Conservation (phyloP, 2,888 invertebrate genomes). For the Prosapia bicincta region DNA sequence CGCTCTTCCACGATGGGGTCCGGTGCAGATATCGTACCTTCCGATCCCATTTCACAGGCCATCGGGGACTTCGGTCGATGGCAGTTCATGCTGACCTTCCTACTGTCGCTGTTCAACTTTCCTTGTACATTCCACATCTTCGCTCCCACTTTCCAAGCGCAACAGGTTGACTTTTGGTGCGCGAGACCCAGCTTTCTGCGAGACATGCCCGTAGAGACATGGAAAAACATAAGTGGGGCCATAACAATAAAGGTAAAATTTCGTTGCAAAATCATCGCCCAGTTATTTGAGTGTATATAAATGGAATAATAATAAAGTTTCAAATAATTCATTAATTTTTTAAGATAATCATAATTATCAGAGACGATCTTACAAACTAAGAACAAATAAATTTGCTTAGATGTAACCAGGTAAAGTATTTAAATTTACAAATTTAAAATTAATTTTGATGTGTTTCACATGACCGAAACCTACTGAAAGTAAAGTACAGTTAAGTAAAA, state of each 20-base stretch:
- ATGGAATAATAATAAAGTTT: too few species aligned
- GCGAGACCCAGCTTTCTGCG: conserved; percentile 56
- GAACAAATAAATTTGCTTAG: too few species aligned
- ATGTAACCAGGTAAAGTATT: too few species aligned
- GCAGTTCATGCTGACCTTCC: conserved; percentile 70
- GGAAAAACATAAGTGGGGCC: conserved; percentile 64
- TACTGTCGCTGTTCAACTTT: conserved; percentile 70
- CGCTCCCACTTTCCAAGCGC: conserved; percentile 69
- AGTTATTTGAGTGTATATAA: too few species aligned
- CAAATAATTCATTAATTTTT: too few species aligned
- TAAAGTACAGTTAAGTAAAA: too few species aligned
- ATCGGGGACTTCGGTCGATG: conserved; percentile 75
- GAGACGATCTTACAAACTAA: too few species aligned
- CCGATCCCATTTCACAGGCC: conserved; percentile 40
- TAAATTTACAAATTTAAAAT: too few species aligned
- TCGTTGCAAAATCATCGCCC: too few species aligned
- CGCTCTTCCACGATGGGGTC: not conserved
- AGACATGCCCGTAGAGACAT: conserved; percentile 53
- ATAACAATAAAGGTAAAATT: conserved; percentile 5
- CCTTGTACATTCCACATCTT: conserved; percentile 81
- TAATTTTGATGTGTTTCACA: too few species aligned
- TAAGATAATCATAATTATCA: too few species aligned
- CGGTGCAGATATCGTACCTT: not conserved
- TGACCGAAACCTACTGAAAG: too few species aligned
- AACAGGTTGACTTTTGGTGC: conserved; percentile 68